Conservation (phyloP, 2,113 vertebrate species). For the Elgaria multicarinata region DNA sequence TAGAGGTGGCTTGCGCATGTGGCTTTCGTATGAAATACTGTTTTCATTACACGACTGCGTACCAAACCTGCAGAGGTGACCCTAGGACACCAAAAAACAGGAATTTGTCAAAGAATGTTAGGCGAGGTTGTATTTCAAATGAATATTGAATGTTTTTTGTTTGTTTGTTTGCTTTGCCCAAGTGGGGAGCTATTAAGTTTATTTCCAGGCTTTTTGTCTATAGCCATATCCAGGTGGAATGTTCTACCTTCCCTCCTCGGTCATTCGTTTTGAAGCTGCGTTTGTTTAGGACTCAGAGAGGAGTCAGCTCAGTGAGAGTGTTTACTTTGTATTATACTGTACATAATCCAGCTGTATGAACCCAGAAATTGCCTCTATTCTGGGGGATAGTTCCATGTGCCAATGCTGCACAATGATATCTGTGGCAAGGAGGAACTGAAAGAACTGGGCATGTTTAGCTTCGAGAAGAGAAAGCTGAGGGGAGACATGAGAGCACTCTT, state of each 20-base stretch:
- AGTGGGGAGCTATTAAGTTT: background rate
- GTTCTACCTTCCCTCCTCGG: background rate
- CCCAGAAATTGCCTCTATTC: background rate
- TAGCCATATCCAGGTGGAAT: no score
- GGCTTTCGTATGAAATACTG: constrained; percentile 15
- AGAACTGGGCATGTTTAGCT: no score
- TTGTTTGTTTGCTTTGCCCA: background rate
- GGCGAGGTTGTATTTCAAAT: constrained; percentile 12
- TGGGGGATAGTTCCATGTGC: no score
- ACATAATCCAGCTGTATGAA: background rate
- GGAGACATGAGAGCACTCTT: no score
- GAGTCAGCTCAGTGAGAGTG: background rate
- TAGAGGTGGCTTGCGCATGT: background rate
- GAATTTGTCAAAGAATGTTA: background rate
- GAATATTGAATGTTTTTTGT: background rate
- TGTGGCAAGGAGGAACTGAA: no score
- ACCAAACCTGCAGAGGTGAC: constrained; percentile 26
- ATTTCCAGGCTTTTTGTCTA: background rate
- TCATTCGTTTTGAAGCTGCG: background rate
- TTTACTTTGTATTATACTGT: background rate
- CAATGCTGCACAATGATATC: no score
- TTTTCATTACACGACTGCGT: constrained; percentile 27
- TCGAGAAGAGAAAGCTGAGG: no score
- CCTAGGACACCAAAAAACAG: background rate
- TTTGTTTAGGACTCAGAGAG: background rate